These are phyloP conservation scores for Anarsia innoxiella DNA, from an alignment of 2,888 invertebrate species.

Conservation along the genomic window DNA sequence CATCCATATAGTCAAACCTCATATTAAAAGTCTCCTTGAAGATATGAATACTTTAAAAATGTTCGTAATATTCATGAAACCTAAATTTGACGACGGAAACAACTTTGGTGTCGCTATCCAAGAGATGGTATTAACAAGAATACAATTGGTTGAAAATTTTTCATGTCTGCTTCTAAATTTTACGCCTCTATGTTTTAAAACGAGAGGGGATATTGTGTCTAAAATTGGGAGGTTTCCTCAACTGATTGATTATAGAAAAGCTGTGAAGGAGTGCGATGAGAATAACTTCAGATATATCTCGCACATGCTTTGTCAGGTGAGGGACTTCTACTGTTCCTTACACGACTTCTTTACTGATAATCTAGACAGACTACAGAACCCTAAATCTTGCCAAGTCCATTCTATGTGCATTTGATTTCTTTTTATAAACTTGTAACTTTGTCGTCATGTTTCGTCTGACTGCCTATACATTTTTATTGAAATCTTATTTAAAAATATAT, in stretches of 20 bases:
- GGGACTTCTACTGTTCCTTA: neutral
- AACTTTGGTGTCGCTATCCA: neutral
- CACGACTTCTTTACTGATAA: neutral
- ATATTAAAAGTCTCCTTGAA: neutral
- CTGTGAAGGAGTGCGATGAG: neutral
- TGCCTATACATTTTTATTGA: neutral
- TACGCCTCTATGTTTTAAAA: neutral
- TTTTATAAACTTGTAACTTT: too few relatives aligned
- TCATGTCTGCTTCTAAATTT: neutral
- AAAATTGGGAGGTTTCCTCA: constrained; percentile 2
- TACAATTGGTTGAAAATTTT: neutral
- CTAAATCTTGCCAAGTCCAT: neutral
- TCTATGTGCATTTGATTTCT: neutral
- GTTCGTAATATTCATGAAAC: neutral
- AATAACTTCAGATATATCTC: neutral
- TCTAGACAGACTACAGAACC: constrained; percentile 1
- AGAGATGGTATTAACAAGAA: neutral
- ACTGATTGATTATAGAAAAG: neutral
- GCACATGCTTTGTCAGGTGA: neutral
- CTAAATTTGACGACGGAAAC: neutral
- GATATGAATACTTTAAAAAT: constrained; percentile 1
- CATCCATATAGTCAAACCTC: constrained; percentile 1
- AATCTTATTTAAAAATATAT: too few relatives aligned
- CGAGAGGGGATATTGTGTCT: neutral
- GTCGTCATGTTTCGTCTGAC: too few relatives aligned